These are phyloP conservation scores for Meiosimyza decipiens DNA, from an alignment of 2,888 invertebrate genomes.

Conservation along the genomic window DNA sequence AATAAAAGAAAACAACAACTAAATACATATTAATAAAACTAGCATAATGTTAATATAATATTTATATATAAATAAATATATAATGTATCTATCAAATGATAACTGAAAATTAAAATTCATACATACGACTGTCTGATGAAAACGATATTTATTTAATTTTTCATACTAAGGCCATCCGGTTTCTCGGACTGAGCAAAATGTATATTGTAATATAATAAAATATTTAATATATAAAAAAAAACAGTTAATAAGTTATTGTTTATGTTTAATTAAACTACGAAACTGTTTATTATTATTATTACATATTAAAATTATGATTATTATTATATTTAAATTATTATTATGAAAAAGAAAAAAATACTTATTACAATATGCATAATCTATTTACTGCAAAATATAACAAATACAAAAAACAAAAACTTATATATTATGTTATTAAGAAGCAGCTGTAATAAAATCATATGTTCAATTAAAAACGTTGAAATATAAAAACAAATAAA, in stretches of 20 bases:
- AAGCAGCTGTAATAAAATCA: neutral
- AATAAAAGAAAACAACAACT: slow-evolving; percentile 59
- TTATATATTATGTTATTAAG: slow-evolving; percentile 6
- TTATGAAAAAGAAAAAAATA: neutral
- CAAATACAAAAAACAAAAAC: slow-evolving; percentile 13
- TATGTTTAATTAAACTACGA: neutral
- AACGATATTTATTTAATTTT: too few relatives aligned
- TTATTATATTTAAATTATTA: neutral
- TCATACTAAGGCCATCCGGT: too few relatives aligned
- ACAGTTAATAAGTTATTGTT: neutral
- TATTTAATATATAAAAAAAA: too few relatives aligned
- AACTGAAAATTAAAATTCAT: neutral
- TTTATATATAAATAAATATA: slow-evolving; percentile 34
- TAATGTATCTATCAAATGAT: neutral
- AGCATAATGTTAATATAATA: slow-evolving; percentile 40
- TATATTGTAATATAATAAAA: too few relatives aligned
- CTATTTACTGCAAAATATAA: slow-evolving; percentile 23
- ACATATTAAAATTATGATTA: neutral
- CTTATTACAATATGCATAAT: slow-evolving; percentile 21
- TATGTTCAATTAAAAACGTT: neutral
- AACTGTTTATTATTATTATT: neutral
- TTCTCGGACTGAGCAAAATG: too few relatives aligned
- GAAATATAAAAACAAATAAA: slow-evolving; percentile 17
- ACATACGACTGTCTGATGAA: too few relatives aligned
- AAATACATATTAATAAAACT: slow-evolving; percentile 41